A percentile compares a stretch with the other conserved stretches of the same genome.
phyloP scores from a whole-genome alignment of 2,113 vertebrate genomes.

The Heteronetta atricapilla region DNA sequence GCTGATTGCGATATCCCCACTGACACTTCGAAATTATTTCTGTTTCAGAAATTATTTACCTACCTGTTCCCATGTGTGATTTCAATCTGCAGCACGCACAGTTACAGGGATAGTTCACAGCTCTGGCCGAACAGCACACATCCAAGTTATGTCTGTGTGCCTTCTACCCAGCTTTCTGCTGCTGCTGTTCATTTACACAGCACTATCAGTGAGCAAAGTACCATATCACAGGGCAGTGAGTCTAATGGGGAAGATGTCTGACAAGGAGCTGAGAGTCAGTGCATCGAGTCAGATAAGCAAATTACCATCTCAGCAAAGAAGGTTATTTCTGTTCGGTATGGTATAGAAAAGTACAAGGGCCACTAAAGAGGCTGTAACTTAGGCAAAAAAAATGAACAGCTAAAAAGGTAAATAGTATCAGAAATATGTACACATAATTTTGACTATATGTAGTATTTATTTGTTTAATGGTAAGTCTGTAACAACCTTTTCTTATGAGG shows the following conservation, averaged over 20 bases:
- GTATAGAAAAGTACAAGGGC: not conserved
- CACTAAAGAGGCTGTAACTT: not conserved
- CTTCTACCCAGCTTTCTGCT: accelerated
- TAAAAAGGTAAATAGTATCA: not conserved
- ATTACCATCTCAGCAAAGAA: accelerated
- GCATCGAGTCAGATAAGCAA: accelerated
- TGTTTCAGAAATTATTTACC: not conserved
- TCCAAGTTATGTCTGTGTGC: accelerated
- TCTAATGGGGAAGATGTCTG: accelerated
- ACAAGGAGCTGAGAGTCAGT: not conserved
- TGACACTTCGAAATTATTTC: accelerated
- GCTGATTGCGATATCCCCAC: accelerated
- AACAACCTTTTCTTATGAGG: not conserved
- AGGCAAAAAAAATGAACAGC: not conserved
- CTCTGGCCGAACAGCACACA: accelerated
- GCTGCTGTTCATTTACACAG: accelerated
- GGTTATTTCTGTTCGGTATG: accelerated
- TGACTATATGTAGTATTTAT: not conserved
- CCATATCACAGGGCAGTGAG: not conserved
- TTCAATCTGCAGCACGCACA: not conserved
- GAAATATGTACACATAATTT: not conserved
- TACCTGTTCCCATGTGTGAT: not conserved
- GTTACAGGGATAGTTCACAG: not conserved
- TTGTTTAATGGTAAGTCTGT: not conserved
- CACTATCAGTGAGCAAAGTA: accelerated